Percentiles rank a stretch among this genome's conserved stretches.
These are phyloP conservation scores for Orchesella cincta DNA, from an alignment of 1,140 invertebrate genomes.

Conservation along the genomic window DNA sequence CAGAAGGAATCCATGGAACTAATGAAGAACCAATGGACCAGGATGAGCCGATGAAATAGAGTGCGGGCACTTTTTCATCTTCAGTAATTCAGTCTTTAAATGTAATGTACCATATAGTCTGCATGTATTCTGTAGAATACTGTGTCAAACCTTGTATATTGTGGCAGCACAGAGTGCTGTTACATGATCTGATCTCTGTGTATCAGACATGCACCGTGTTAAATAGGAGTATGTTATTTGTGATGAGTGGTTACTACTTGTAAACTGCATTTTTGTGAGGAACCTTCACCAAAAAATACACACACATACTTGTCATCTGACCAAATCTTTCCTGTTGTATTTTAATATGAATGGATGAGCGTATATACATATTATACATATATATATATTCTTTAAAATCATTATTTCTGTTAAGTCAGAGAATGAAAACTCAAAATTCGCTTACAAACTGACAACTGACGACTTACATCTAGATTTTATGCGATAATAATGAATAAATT, in stretches of 20 bases:
- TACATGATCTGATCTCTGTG: conserved; percentile 18
- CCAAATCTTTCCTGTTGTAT: not conserved
- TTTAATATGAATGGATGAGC: not conserved
- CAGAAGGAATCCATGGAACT: conserved; percentile 58
- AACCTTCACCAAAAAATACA: too few species aligned
- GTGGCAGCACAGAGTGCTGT: not conserved
- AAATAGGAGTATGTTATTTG: not conserved
- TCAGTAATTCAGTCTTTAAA: conserved; percentile 14
- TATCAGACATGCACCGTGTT: conserved; percentile 11
- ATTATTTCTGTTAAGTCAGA: not conserved
- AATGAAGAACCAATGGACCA: conserved; percentile 82
- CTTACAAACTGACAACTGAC: conserved; percentile 21
- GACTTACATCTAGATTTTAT: conserved; percentile 14
- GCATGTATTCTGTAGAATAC: not conserved
- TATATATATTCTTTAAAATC: conserved; percentile 3
- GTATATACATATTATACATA: not conserved
- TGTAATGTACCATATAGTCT: not conserved
- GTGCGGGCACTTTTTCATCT: not conserved
- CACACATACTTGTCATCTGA: too few species aligned
- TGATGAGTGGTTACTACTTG: not conserved
- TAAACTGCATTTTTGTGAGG: not conserved
- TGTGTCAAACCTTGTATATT: not conserved
- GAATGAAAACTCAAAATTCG: conserved; percentile 19
- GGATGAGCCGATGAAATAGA: conserved; percentile 29
- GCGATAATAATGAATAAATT: not conserved